Base-by-base conservation (phyloP, 2,113 vertebrate genomes). In the Chauna torquata region DNA sequence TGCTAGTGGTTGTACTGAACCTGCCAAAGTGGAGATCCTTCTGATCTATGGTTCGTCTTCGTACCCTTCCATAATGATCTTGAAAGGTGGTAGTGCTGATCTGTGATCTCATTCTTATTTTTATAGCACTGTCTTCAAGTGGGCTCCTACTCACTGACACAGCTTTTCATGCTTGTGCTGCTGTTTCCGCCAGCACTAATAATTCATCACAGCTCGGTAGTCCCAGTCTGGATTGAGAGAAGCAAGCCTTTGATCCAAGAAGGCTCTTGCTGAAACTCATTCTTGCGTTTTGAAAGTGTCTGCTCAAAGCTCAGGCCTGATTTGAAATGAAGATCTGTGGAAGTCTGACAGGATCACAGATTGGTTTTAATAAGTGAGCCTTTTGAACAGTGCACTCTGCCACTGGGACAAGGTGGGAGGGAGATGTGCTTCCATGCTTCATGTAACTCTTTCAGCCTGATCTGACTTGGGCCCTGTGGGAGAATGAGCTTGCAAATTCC, bases 291-390 rank as follows among this genome's bases (percentile, higher is more conserved):
- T 55, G 38, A 9, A 58, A 70, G 90, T 28, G 62, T 42, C 76
- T 88, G 96, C 94, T 93, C 70, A 47, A 74, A 94, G 89, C 83
- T 45, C 28, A 19, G 62, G 58, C 70, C 68, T 58, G 62, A 32
- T 92, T 86, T 86, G 94, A 85, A 88, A 78, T 94, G 88, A 94
- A 97, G 93, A 94, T 88, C 40, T 86, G 0, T 45, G 72, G 18
- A 64, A 96, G 91, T 36, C 66, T 94, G 94, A 95, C 92, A 92
- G 94, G 90, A 89, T 95, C 94, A 82, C 93, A 95, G 93, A 80
- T 79, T 88, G 96, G 49, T 76, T 97, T 97, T 94, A 95, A 94
- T 94, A 94, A 89, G 83, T 18, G 82, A 74, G 92, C 68, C 78
- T 82, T 81, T 61, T 86, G 70, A 72, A 68, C 52, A 20, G 82